Conservation (phyloP, 2,888 invertebrate genomes). For the Lasioglossum pauxillum region DNA sequence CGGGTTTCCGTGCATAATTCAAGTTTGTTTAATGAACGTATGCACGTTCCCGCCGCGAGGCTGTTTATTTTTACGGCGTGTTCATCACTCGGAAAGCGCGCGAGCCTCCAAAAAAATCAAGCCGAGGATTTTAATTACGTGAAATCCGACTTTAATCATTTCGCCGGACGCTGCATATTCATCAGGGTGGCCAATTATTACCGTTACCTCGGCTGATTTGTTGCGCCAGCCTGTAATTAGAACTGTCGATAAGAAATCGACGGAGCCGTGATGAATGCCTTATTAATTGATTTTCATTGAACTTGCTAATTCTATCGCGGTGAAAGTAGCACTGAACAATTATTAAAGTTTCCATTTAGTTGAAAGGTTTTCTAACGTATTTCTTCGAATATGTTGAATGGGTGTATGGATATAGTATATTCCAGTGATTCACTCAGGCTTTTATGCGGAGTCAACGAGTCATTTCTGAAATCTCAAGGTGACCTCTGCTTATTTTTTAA, state of each 20-base stretch:
- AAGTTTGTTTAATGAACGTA: constrained; percentile 48
- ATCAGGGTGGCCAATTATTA: constrained; percentile 15
- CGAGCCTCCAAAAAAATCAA: not conserved
- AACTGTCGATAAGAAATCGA: not conserved
- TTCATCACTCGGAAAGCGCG: constrained; percentile 11
- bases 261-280: not conserved
- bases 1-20: constrained; percentile 11
- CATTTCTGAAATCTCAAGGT: too few relatives aligned
- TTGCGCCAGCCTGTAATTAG: constrained; percentile 9
- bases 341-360: not conserved
- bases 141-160: not conserved
- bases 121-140: constrained; percentile 39
- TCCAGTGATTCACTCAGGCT: too few relatives aligned
- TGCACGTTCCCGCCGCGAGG: not conserved
- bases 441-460: too few relatives aligned
- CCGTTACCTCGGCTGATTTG: constrained; percentile 26
- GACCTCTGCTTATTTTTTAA: too few relatives aligned
- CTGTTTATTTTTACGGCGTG: constrained; percentile 34
- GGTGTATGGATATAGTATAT: not conserved
- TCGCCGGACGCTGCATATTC: not conserved
- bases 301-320: not conserved
- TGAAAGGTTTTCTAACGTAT: not conserved
- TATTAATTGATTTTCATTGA: constrained; percentile 9
- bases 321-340: not conserved
- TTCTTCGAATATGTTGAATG: not conserved